Conservation (phyloP, 2,797 vertebrate genomes). For the Potorous gilbertii region DNA sequence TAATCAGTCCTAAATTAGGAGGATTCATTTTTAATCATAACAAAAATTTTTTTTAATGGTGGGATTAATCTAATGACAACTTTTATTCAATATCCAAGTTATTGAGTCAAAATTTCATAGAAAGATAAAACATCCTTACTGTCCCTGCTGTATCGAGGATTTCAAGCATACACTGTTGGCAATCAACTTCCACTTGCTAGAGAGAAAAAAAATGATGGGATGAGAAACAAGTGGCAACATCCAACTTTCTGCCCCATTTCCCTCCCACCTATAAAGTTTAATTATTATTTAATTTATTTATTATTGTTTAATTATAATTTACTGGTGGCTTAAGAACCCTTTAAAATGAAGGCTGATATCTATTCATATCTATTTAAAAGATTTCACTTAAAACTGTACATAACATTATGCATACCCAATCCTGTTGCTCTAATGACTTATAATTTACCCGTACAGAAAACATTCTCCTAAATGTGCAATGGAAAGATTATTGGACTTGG, state of each 20-base stretch:
- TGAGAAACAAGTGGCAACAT: conserved; percentile 36
- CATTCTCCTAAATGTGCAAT: background rate
- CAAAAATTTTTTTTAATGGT: background rate
- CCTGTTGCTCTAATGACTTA: conserved; percentile 43
- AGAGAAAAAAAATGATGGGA: conserved; percentile 36
- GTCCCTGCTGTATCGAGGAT: conserved; percentile 99
- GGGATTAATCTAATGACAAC: background rate
- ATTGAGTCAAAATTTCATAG: background rate
- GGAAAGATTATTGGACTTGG: background rate
- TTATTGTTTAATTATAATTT: background rate
- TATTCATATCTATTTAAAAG: background rate
- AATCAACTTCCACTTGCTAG: conserved; percentile 99
- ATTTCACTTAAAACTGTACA: conserved; percentile 3
- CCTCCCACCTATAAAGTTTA: conserved; percentile 2
- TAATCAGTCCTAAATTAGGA: conserved; percentile 39
- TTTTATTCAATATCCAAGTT: conserved; percentile 28
- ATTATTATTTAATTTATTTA: background rate
- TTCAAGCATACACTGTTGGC: conserved; percentile 99
- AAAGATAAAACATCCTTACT: conserved; percentile 86
- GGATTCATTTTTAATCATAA: conserved; percentile 49
- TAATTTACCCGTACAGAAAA: background rate
- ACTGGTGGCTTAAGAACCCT: conserved; percentile 22
- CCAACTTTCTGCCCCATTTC: conserved; percentile 20
- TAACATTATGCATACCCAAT: conserved; percentile 52
- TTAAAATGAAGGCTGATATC: background rate